These are phyloP conservation scores for Megamerina dolium DNA, from an alignment of 2,888 invertebrate species.

Conservation along the genomic window DNA sequence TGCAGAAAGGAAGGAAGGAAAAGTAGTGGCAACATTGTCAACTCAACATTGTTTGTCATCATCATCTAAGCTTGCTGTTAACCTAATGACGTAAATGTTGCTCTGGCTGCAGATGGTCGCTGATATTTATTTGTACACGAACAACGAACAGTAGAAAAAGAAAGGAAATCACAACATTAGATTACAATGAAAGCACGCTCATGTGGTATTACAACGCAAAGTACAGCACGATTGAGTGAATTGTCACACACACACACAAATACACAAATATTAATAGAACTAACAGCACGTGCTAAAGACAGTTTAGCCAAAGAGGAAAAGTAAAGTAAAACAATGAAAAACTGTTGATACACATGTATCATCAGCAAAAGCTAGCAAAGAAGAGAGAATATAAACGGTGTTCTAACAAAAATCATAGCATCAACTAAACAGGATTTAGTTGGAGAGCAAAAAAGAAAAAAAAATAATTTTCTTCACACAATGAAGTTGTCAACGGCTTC, in stretches of 20 bases:
- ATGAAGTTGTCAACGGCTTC: constrained; percentile 5
- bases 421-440: constrained; percentile 9
- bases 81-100: constrained; percentile 17
- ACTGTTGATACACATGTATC: constrained; percentile 1
- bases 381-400: constrained; percentile 6
- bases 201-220: constrained; percentile 2
- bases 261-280: constrained; percentile 23
- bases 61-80: constrained; percentile 13
- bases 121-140: too few species aligned
- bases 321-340: constrained; percentile 6
- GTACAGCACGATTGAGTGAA: constrained; percentile 36
- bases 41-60: constrained; percentile 23
- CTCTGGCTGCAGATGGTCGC: background rate
- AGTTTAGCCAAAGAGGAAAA: constrained; percentile 28
- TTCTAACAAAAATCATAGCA: constrained; percentile 12
- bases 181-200: background rate
- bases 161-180: too few species aligned
- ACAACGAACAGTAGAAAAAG: too few species aligned
- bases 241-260: too few species aligned
- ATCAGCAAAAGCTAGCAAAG: constrained; percentile 2
- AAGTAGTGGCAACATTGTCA: too few species aligned
- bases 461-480: too few species aligned
- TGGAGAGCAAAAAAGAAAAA: too few species aligned
- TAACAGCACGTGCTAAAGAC: constrained; percentile 37
- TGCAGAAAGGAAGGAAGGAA: too few species aligned